Conservation (phyloP, 2,888 invertebrate species). For the Drosophila histrio region DNA sequence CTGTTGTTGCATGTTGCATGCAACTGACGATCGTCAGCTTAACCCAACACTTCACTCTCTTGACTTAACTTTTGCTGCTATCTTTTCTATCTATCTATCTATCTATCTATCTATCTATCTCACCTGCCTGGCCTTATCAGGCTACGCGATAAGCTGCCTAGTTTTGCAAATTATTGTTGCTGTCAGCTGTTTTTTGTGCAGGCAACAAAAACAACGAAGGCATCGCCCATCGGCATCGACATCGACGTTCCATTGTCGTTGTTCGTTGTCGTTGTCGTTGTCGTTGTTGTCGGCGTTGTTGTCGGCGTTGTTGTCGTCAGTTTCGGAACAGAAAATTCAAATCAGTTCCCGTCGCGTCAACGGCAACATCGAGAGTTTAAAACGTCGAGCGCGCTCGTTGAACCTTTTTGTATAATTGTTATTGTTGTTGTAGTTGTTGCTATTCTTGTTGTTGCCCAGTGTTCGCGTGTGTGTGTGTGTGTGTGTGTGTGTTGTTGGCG, state of each 20-base stretch:
- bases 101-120: constrained; percentile 47
- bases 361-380: constrained; percentile 43
- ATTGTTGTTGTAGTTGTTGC: not conserved
- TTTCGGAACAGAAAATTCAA: constrained; percentile 52
- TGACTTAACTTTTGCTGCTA: constrained; percentile 15
- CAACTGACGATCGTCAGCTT: not conserved
- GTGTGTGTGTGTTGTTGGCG: constrained; percentile 3
- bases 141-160: constrained; percentile 45
- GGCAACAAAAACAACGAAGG: constrained; percentile 17
- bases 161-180: constrained; percentile 41
- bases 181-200: constrained; percentile 47
- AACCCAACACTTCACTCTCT: not conserved
- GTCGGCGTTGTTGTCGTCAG: constrained; percentile 26
- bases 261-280: constrained; percentile 1
- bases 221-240: constrained; percentile 32
- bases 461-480: not conserved
- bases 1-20: not conserved
- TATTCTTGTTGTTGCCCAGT: constrained; percentile 5
- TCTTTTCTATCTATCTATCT: constrained; percentile 36
- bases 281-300: constrained; percentile 8
- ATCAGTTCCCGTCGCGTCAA: constrained; percentile 73
- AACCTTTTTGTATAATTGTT: constrained; percentile 18
- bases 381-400: constrained; percentile 42
- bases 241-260: constrained; percentile 17
- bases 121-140: constrained; percentile 52